These are phyloP conservation scores for Hylaeus volcanicus DNA, from an alignment of 1,140 invertebrate species.

Conservation along the genomic window DNA sequence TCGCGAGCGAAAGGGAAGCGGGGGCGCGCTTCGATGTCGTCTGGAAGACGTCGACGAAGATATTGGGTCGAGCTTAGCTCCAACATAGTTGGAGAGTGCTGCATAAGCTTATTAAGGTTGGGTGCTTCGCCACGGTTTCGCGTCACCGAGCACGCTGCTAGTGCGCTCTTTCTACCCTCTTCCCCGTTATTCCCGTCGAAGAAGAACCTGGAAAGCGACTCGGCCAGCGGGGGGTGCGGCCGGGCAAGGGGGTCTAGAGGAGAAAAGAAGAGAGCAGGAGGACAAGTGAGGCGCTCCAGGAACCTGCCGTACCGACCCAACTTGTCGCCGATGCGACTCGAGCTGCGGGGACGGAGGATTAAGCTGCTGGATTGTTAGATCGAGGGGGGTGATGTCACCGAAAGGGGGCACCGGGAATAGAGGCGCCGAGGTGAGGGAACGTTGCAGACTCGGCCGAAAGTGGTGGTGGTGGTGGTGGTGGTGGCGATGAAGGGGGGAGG, in stretches of 20 bases:
- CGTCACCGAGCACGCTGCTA: slow-evolving; percentile 40
- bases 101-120: slow-evolving; percentile 79
- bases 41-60: slow-evolving; percentile 52
- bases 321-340: slow-evolving; percentile 45
- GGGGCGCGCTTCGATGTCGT: slow-evolving; percentile 29
- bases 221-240: background rate
- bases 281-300: slow-evolving; percentile 1
- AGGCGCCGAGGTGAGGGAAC: slow-evolving; percentile 41
- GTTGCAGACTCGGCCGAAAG: slow-evolving; percentile 37
- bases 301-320: slow-evolving; percentile 54
- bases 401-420: slow-evolving; percentile 56
- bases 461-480: background rate
- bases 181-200: slow-evolving; percentile 13
- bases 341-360: slow-evolving; percentile 25
- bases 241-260: background rate
- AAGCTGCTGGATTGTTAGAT: slow-evolving; percentile 54
- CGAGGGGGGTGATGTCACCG: slow-evolving; percentile 62
- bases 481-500: slow-evolving; percentile 5
- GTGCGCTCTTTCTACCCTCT: slow-evolving; percentile 38
- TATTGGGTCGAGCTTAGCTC: slow-evolving; percentile 59
- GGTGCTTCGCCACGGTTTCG: slow-evolving; percentile 55
- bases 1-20: background rate
- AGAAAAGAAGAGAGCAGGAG: slow-evolving; percentile 6
- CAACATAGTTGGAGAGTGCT: slow-evolving; percentile 74
- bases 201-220: slow-evolving; percentile 39